phyloP scores from a whole-genome alignment of 1,140 invertebrate genomes.

The Diachasma alloeum region DNA sequence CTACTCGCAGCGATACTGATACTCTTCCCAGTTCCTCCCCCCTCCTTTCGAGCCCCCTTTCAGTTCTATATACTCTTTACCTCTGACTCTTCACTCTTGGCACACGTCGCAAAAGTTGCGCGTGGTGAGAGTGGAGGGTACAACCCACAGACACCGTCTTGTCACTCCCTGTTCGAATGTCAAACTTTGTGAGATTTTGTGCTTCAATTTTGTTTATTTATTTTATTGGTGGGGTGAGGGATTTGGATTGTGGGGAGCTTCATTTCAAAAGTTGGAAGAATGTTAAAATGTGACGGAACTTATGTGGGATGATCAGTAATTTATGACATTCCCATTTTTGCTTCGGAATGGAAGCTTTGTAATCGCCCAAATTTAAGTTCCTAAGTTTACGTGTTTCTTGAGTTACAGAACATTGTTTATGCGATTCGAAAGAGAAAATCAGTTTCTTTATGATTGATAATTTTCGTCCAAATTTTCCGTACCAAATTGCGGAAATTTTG shows the following conservation, averaged over 20 bases:
- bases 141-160: background rate
- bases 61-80: slow-evolving; percentile 22
- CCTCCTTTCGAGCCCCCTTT: slow-evolving; percentile 18
- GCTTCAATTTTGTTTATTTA: background rate
- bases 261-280: too few relatives aligned
- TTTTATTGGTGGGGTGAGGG: background rate
- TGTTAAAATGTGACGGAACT: too few relatives aligned
- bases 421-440: too few relatives aligned
- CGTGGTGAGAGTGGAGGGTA: background rate
- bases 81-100: slow-evolving; percentile 37
- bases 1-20: slow-evolving; percentile 59
- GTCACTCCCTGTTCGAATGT: background rate
- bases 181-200: background rate
- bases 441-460: too few relatives aligned
- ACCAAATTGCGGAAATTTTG: too few relatives aligned
- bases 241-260: too few relatives aligned
- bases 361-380: background rate
- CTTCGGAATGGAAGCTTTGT: too few relatives aligned
- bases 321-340: too few relatives aligned
- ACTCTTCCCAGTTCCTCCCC: slow-evolving; percentile 44
- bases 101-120: slow-evolving; percentile 58
- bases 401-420: too few relatives aligned
- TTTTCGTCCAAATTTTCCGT: too few relatives aligned
- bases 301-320: too few relatives aligned
- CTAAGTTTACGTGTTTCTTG: too few relatives aligned